Base-by-base conservation (phyloP, 2,888 invertebrate genomes). In the Dryomyza anilis region DNA sequence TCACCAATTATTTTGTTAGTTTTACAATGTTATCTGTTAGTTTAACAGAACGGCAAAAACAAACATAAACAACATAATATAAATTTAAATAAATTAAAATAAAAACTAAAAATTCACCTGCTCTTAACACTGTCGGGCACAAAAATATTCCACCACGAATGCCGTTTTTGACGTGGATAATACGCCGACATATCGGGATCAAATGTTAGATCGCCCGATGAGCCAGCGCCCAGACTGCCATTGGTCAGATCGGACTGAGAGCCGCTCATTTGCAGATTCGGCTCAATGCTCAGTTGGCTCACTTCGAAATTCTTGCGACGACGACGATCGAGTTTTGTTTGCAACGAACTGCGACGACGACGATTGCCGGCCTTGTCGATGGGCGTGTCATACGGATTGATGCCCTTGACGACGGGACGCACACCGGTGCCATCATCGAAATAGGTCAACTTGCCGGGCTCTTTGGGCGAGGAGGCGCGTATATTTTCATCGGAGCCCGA, bases 101-200 rank as follows among this genome's bases (percentile, higher is more conserved):
- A n/a, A n/a, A 23, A 59, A 48, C 29, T 7, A 43, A 61, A 50
- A 52, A 10, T 56, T 78, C 75, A 91, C 90, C 90, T 91, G 85
- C 87, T 86, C 73, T 88, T 88, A 67, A 87, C 85, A 76, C 89
- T 89, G 74, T 94, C 93, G 57, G 91, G 90, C 52, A 91, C 90
- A 80, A 94, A 93, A 70, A 93, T 92, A 81, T 93, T 93, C 94
- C 94, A 94, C 94, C 94, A 94, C 43, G 93, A 93, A 43, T 90
- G 89, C 68, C 93, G 86, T 81, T 93, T 93, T 81, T 92, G 84
- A 71, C 82, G 84, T 48, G 84, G 86, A 71, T 74, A 80, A 59
- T 77, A 78, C 53, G 74, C 77, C 27, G 65, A 65, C 67, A 78
- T 76, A 72, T 73, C 73, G 56, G 77, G 73, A 74, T 79, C 78